phyloP scores from a whole-genome alignment of 2,888 invertebrate genomes.

The Scaptomyza reducta region DNA sequence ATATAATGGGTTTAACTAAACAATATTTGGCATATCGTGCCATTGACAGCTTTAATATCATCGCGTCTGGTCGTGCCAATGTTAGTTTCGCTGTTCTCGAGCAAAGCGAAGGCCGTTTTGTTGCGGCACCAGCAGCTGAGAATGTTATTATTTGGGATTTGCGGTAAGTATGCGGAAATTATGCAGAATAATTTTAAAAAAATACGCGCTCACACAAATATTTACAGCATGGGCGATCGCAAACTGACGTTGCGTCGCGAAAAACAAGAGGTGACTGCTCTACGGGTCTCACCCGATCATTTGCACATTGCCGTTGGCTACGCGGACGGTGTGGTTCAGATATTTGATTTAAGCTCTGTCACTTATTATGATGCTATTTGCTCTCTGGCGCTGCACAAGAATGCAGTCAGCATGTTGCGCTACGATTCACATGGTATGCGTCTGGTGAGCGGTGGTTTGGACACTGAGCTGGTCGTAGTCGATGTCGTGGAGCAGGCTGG shows the following conservation, averaged over 20 bases:
- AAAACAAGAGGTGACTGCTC: constrained; percentile 90
- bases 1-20: constrained; percentile 93
- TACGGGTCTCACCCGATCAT: constrained; percentile 91
- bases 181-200: not conserved
- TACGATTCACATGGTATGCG: constrained; percentile 94
- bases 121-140: constrained; percentile 97
- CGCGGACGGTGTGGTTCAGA: constrained; percentile 93
- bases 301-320: constrained; percentile 95
- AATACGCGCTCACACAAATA: not conserved
- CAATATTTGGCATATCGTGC: constrained; percentile 96
- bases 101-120: constrained; percentile 91
- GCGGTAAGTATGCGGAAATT: constrained; percentile 86
- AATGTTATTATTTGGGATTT: constrained; percentile 97
- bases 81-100: constrained; percentile 91
- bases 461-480: constrained; percentile 97
- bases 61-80: constrained; percentile 92
- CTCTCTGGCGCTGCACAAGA: constrained; percentile 91
- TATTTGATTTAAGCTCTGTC: constrained; percentile 91
- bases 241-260: constrained; percentile 92
- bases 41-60: constrained; percentile 93
- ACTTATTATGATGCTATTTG: constrained; percentile 86
- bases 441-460: constrained; percentile 94
- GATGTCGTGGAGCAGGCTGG: constrained; percentile 97
- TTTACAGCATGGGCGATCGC: constrained; percentile 85
- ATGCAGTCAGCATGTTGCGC: constrained; percentile 91